Evolutionary conservation across 2,888 invertebrate genomes (phyloP).

Genomic region (Spatulosminthurus flaviceps): DNA sequence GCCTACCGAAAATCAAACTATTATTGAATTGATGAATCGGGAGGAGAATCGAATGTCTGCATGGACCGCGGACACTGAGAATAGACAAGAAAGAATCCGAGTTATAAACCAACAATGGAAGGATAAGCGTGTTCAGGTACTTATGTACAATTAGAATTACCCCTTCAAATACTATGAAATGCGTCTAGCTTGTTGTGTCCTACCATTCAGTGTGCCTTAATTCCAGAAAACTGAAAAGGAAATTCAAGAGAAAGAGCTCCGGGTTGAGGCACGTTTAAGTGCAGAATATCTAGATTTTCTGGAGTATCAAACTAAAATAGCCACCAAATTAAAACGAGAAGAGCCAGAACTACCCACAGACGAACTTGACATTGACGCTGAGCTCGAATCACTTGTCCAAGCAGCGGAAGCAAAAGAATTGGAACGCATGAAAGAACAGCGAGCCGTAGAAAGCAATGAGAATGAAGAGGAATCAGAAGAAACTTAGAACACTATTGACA

Average conservation of each 20-base stretch:
- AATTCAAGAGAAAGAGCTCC: conserved; percentile 51
- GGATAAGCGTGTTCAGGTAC: conserved; percentile 43
- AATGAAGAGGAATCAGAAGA: neutral
- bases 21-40: conserved; percentile 59
- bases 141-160: too few species aligned
- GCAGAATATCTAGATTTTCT: conserved; percentile 59
- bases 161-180: too few species aligned
- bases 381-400: conserved; percentile 54
- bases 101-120: conserved; percentile 44
- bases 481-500: neutral
- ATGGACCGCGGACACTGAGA: conserved; percentile 54
- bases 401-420: conserved; percentile 52
- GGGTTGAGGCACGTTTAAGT: conserved; percentile 54
- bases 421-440: conserved; percentile 18
- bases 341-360: conserved; percentile 58
- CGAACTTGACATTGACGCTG: conserved; percentile 53
- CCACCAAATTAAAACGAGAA: conserved; percentile 53
- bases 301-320: conserved; percentile 55
- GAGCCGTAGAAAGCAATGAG: neutral
- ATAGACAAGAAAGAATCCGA: conserved; percentile 44
- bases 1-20: conserved; percentile 53
- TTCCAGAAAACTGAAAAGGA: conserved; percentile 58
- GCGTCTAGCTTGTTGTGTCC: too few species aligned
- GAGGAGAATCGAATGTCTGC: conserved; percentile 57
- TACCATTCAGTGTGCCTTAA: too few species aligned